A percentile compares a stretch with the other conserved stretches of the same genome.
phyloP scores from a whole-genome alignment of 2,888 invertebrate genomes.

The Brachyptera putata region DNA sequence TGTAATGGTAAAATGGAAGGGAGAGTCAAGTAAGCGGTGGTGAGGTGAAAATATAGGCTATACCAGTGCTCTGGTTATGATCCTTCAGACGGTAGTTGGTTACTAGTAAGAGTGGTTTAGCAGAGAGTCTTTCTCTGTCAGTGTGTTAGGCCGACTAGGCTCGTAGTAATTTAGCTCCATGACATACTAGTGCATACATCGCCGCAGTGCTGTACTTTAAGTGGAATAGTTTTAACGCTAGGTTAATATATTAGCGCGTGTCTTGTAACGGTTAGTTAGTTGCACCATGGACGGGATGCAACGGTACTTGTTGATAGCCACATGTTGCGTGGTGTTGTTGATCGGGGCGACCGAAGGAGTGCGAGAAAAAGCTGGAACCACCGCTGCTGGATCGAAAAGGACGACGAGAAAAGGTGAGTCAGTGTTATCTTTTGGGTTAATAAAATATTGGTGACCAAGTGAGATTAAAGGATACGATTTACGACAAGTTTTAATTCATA shows the following conservation, averaged over 20 bases:
- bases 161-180: too few species aligned
- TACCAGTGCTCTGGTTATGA: constrained; percentile 24
- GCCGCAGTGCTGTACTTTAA: too few species aligned
- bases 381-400: background rate
- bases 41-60: constrained; percentile 29
- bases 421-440: background rate
- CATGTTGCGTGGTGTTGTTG: background rate
- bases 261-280: background rate
- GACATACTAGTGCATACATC: too few species aligned
- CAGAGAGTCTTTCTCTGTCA: background rate
- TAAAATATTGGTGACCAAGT: too few species aligned
- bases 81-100: background rate
- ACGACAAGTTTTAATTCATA: too few species aligned
- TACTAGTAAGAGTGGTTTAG: constrained; percentile 4
- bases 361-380: background rate
- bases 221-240: too few species aligned
- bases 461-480: too few species aligned
- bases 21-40: constrained; percentile 22
- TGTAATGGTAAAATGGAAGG: background rate
- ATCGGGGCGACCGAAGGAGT: background rate
- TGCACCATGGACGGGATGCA: background rate
- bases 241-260: too few species aligned
- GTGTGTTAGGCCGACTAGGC: background rate
- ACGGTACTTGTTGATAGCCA: background rate
- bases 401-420: constrained; percentile 5